These are phyloP conservation scores for Malurus splendens DNA, from an alignment of 2,797 vertebrate genomes.

Conservation along the genomic window DNA sequence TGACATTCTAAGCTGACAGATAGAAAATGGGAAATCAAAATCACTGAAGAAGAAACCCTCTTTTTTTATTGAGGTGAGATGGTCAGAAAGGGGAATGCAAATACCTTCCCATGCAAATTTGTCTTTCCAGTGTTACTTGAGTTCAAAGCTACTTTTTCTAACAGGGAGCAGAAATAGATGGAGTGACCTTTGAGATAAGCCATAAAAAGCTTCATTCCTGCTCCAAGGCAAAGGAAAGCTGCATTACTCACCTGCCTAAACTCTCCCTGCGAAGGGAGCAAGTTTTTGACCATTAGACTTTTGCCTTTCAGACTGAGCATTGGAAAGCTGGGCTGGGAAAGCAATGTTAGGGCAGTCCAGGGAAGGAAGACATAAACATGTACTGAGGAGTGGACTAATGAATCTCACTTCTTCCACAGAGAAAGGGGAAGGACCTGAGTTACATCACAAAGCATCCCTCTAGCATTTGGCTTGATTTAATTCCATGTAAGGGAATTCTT, in stretches of 20 bases:
- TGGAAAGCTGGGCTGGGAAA: not conserved
- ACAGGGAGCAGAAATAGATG: not conserved
- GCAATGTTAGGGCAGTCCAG: not conserved
- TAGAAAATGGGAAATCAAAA: not conserved
- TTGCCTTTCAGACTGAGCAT: not conserved
- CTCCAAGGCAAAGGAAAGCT: not conserved
- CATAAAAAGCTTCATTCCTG: not conserved
- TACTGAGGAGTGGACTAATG: not conserved
- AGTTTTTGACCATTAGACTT: not conserved
- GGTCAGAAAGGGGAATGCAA: not conserved
- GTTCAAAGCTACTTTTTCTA: not conserved
- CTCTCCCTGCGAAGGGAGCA: not conserved
- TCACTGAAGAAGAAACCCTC: not conserved
- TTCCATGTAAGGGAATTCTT: not conserved
- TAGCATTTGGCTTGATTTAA: not conserved
- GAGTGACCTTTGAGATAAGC: not conserved
- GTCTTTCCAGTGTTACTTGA: not conserved
- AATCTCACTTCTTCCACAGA: not conserved
- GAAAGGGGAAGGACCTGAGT: not conserved
- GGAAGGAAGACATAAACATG: rapidly evolving
- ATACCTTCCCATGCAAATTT: not conserved
- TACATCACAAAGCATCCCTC: not conserved
- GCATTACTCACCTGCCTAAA: not conserved
- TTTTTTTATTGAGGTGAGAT: not conserved
- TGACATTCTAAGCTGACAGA: not conserved